These are phyloP conservation scores for Amblyopsis hoosieri DNA, from an alignment of 2,797 vertebrate species.

Conservation along the genomic window DNA sequence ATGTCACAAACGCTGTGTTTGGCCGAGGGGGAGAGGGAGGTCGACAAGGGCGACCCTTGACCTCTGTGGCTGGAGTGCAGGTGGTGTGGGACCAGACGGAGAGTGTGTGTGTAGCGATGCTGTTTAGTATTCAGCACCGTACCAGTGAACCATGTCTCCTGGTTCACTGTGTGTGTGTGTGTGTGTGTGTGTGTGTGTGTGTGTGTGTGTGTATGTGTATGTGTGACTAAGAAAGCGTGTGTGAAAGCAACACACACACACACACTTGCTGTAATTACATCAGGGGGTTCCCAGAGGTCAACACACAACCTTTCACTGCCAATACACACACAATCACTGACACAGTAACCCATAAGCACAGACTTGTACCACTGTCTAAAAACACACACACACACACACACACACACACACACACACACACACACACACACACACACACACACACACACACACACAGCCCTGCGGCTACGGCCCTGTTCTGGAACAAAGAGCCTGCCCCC, in stretches of 20 bases:
- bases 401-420: too few relatives aligned
- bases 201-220: not conserved
- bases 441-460: not conserved
- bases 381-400: too few relatives aligned
- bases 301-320: slow-evolving; percentile 7
- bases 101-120: not conserved
- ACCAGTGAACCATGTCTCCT: not conserved
- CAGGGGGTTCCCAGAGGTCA: not conserved
- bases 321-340: not conserved
- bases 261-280: not conserved
- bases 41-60: slow-evolving; percentile 26
- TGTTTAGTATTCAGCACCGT: slow-evolving; percentile 24
- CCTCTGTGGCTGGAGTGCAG: not conserved
- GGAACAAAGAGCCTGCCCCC: too few relatives aligned
- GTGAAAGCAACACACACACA: slow-evolving; percentile 1
- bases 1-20: not conserved
- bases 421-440: not conserved
- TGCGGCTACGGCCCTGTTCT: too few relatives aligned
- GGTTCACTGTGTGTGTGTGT: not conserved
- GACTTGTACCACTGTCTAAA: not conserved
- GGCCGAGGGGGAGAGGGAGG: not conserved
- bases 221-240: not conserved
- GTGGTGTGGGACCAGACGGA: not conserved
- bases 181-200: not conserved
- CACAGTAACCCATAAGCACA: not conserved